Evolutionary conservation across 2,797 vertebrate species (phyloP), one percentile per base, ranked within the genome.

Genomic region (Loriculus beryllinus): DNA sequence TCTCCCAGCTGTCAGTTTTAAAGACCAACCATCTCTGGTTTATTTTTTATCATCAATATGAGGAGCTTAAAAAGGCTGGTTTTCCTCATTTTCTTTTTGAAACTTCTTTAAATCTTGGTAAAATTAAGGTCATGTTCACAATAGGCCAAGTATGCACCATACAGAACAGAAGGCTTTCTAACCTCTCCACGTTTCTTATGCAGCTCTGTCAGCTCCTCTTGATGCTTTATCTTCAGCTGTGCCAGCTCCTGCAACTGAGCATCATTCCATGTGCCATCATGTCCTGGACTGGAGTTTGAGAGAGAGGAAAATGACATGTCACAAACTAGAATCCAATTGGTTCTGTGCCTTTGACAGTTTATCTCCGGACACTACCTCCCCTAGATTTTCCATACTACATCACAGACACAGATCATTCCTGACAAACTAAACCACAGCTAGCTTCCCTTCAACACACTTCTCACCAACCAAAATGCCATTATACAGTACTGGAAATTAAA

Each of bases 101-200:
- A n/a, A 21, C 13, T 54, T 54, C 33, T 56, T 22, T 13, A 56
- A 56, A 56, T 23, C 54, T 56, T 56, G 21, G 21, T 59, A 74
- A 74, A 72, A 59, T 33, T 14, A 79, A 37, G 3, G 19, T 65
- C 63, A 42, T 3, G 0, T 35, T 86, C 23, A 37, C 43, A 35
- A 28, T 39, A 21, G 42, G 25, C 28, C 47, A 43, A 0, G 1
- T 4, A 22, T 4, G 25, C 26, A 65, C 25, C 25, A 33, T 4
- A 39, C 3, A 80, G 52, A 59, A 78, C 37, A 49, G 0, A 0
- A 26, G 28, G 51, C 21, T 35, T 75, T 28, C 90, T 89, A 93
- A 99, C 99, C 99, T 99, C 99, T 51, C 99, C 99, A 76, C 99
- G 98, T 68, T 99, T 99, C 97, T 99, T 99, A 97, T 99, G 99